Evolutionary conservation across 1,140 invertebrate genomes (phyloP), one percentile per base, ranked within the genome.

Genomic region (Monochamus saltuarius): DNA sequence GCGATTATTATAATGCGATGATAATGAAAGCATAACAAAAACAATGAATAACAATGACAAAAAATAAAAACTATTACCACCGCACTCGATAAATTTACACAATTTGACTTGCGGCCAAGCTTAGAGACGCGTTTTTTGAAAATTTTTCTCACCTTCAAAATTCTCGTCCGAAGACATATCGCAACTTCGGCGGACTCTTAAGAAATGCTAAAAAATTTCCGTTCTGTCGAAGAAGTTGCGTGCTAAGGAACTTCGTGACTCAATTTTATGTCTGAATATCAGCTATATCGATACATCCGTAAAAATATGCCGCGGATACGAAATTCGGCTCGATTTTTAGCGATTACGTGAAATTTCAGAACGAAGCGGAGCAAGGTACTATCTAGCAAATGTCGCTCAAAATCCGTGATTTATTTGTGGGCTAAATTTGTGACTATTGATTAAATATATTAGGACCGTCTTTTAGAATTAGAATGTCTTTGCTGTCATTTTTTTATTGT

Each of bases 281-380:
- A 29, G 22, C 22, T 6, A 29, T 51, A 36, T 51, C 17, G 49
- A 51, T 51, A 36, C 36, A 14, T 4, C n/a, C 49, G 14, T 51
- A 35, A 36, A 51, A 14, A 51, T 51, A 51, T 36, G 37, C 37
- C 49, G 36, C 22, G 22, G 22, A 29, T 29, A 29, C 22, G 16
- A n/a, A 13, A 7, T 14, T 16, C 34, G 22, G 29, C 37, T 36
- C n/a, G 34, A 51, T 36, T 51, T 51, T 13, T 29, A 36, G 14
- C 16, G 10, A 36, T 51, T 51, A 51, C 22, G 22, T 29, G 22
- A 29, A 29, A 29, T 29, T 29, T 29, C 6, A 29, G 22, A 29
- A 29, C 22, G 37, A 36, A 51, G 14, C 34, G 49, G 49, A 38
- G 49, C 49, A 51, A 51, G 49, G 49, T 38, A 51, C 49, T 16